These are phyloP conservation scores for Boleophthalmus pectinirostris DNA, from an alignment of 2,113 vertebrate species.

Conservation along the genomic window DNA sequence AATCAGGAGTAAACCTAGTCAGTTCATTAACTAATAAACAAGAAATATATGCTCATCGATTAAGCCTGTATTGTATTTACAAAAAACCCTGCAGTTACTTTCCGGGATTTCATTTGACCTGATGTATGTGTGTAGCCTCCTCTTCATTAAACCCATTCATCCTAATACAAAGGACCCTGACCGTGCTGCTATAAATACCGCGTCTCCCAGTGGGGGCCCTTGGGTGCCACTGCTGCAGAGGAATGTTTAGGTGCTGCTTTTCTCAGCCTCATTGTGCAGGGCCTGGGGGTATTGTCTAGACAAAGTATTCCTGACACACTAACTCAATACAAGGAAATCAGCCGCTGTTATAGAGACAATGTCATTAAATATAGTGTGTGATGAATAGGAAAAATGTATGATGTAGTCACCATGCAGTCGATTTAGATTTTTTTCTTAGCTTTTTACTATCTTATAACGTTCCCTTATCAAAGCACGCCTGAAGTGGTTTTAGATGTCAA, in stretches of 20 bases:
- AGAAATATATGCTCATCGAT: not conserved
- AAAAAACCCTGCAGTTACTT: not conserved
- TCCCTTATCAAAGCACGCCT: too few relatives aligned
- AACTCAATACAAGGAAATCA: constrained; percentile 58
- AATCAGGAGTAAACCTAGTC: too few relatives aligned
- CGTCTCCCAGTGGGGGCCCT: constrained; percentile 10
- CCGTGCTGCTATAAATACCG: constrained; percentile 42
- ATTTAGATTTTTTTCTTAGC: too few relatives aligned
- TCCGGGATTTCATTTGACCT: not conserved
- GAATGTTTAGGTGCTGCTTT: constrained; percentile 26
- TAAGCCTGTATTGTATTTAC: not conserved
- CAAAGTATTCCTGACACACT: not conserved
- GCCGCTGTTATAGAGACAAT: not conserved
- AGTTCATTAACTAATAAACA: too few relatives aligned
- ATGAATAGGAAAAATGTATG: not conserved
- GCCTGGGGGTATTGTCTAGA: constrained; percentile 52
- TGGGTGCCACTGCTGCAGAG: constrained; percentile 26
- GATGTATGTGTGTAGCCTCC: not conserved
- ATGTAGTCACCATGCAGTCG: not conserved
- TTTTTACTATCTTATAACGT: too few relatives aligned
- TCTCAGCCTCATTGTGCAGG: constrained; percentile 50
- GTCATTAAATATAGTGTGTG: not conserved
- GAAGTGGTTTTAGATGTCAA: too few relatives aligned
- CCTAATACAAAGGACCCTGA: constrained; percentile 51
- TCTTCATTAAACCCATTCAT: constrained; percentile 34